A percentile compares a stretch with the other conserved stretches of the same genome.
Conservation (phyloP, 2,888 invertebrate genomes). For the Apotomis turbidana region DNA sequence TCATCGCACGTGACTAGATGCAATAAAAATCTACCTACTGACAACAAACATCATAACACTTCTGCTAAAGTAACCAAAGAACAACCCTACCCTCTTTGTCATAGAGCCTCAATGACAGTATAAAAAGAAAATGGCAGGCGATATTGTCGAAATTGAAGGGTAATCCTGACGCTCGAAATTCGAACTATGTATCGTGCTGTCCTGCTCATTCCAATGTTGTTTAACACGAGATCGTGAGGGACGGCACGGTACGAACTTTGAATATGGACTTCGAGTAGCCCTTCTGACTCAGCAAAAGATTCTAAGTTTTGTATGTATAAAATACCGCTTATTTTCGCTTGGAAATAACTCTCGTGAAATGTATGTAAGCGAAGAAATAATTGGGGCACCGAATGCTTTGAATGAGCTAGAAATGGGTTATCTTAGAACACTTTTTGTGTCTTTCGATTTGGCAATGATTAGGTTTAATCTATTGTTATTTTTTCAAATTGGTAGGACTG, state of each 20-base stretch:
- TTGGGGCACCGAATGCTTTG: slow-evolving; percentile 16
- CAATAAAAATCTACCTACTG: slow-evolving; percentile 31
- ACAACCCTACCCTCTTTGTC: background rate
- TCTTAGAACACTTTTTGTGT: slow-evolving; percentile 10
- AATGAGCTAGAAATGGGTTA: slow-evolving; percentile 23
- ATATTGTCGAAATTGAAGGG: background rate
- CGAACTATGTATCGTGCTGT: too few species aligned
- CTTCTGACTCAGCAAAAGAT: background rate
- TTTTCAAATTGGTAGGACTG: too few species aligned
- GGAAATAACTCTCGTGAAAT: slow-evolving; percentile 8
- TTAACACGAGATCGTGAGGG: too few species aligned
- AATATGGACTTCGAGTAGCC: too few species aligned
- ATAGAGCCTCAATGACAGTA: slow-evolving; percentile 1
- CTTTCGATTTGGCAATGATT: slow-evolving; percentile 11
- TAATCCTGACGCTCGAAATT: too few species aligned
- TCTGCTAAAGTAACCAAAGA: background rate
- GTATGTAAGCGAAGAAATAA: slow-evolving; percentile 21
- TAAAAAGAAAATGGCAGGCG: background rate
- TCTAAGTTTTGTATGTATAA: background rate
- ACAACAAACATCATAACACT: background rate
- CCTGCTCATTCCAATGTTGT: too few species aligned
- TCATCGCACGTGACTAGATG: slow-evolving; percentile 32
- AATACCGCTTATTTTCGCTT: background rate
- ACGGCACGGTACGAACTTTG: too few species aligned
- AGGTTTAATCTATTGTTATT: background rate